These are phyloP conservation scores for Drosophila pectinifera DNA, from an alignment of 1,140 invertebrate species.

Conservation along the genomic window DNA sequence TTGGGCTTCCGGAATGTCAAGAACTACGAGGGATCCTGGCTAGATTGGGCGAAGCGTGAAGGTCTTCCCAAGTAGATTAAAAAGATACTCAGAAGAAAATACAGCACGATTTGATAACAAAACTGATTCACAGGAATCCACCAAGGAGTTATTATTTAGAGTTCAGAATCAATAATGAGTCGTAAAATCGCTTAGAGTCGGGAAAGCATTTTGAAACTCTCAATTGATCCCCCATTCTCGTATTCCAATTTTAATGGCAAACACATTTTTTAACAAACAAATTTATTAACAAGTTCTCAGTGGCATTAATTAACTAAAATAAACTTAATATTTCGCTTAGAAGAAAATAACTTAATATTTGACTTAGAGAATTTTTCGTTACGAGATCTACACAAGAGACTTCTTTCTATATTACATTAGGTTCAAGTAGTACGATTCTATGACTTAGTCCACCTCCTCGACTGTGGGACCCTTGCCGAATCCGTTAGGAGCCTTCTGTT, in stretches of 20 bases:
- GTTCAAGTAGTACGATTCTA: not conserved
- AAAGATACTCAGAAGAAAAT: not conserved
- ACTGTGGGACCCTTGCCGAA: constrained; percentile 87
- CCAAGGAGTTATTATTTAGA: not conserved
- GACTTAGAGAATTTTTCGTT: constrained; percentile 6
- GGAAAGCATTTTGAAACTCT: no score
- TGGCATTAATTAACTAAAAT: constrained; percentile 1
- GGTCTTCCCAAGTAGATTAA: constrained; percentile 79
- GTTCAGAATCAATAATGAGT: no score
- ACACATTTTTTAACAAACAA: not conserved
- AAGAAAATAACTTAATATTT: not conserved
- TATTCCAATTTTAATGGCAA: not conserved
- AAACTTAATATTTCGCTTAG: not conserved
- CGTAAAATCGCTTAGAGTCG: no score
- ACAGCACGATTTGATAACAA: not conserved
- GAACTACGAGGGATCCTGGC: constrained; percentile 79
- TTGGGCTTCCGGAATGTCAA: constrained; percentile 87
- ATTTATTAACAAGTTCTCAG: constrained; percentile 40
- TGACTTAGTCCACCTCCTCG: constrained; percentile 90
- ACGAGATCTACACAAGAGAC: constrained; percentile 19
- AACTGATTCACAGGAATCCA: not conserved
- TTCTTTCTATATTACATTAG: not conserved
- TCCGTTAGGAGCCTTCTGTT: constrained; percentile 67
- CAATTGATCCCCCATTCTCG: no score
- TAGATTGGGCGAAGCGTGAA: constrained; percentile 86